Percentiles rank a stretch among this genome's conserved stretches.
Conservation (phyloP, 2,888 invertebrate species). For the Rapana venosa region DNA sequence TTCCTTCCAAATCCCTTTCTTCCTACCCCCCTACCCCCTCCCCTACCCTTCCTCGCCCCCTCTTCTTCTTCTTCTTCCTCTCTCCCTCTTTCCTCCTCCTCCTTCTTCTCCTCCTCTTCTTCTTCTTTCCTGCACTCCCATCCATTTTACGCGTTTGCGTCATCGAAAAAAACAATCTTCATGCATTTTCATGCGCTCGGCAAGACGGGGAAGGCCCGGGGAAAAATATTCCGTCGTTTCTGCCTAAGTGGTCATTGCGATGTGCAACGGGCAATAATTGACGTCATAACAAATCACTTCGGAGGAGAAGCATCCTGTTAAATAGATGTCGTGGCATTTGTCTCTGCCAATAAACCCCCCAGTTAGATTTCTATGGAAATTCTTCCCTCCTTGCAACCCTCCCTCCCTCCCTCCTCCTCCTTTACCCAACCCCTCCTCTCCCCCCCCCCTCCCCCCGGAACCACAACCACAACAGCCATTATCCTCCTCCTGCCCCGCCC, state of each 20-base stretch:
- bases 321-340: constrained; percentile 33
- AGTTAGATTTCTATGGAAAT: constrained; percentile 23
- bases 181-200: constrained; percentile 24
- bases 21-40: neutral
- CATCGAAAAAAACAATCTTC: constrained; percentile 32
- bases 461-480: too few species aligned
- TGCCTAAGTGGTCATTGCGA: constrained; percentile 24
- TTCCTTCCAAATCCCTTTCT: neutral
- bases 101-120: too few species aligned
- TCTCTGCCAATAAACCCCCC: constrained; percentile 33
- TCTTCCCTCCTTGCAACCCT: neutral
- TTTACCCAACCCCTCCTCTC: neutral
- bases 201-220: neutral
- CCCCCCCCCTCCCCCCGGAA: neutral
- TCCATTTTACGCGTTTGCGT: constrained; percentile 10
- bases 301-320: constrained; percentile 26
- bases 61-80: neutral
- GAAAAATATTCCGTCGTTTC: neutral
- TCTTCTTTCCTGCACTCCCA: neutral
- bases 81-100: too few species aligned
- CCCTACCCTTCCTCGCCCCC: neutral
- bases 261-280: constrained; percentile 25
- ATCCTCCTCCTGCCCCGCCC: too few species aligned
- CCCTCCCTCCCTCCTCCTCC: neutral
- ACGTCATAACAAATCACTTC: constrained; percentile 33